phyloP scores from a whole-genome alignment of 2,888 invertebrate species.

The Caradrina clavipalpis region DNA sequence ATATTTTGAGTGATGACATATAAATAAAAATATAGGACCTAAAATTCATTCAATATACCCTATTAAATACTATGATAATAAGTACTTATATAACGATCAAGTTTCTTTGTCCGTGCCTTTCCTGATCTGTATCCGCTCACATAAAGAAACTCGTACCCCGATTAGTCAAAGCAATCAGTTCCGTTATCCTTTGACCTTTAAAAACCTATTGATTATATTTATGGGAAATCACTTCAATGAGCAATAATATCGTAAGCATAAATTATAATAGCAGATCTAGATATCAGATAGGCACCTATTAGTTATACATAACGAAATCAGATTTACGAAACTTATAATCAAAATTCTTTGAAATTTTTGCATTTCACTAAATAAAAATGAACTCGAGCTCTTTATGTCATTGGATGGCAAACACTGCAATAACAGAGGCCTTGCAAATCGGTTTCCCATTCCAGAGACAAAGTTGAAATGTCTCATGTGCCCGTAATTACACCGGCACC shows the following conservation, averaged over 20 bases:
- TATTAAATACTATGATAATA: not conserved
- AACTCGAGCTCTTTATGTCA: too few species aligned
- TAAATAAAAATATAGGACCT: not conserved
- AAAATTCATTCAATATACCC: not conserved
- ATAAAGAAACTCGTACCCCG: slow-evolving; percentile 16
- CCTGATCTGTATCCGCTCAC: slow-evolving; percentile 19
- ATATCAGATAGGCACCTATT: not conserved
- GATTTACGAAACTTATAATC: too few species aligned
- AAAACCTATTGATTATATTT: not conserved
- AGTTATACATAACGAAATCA: too few species aligned
- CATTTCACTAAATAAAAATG: too few species aligned
- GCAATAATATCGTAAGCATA: not conserved
- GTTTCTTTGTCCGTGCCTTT: slow-evolving; percentile 14
- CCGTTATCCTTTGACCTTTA: slow-evolving; percentile 26
- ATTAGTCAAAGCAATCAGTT: slow-evolving; percentile 26
- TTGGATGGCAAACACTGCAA: too few species aligned
- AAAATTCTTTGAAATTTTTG: too few species aligned
- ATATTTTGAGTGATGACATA: not conserved
- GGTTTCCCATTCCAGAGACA: too few species aligned
- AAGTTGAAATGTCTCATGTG: too few species aligned
- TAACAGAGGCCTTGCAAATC: too few species aligned
- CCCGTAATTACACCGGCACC: too few species aligned
- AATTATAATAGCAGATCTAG: not conserved
- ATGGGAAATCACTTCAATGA: slow-evolving; percentile 1
- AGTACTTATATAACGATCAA: not conserved